Percentiles rank a stretch among this genome's conserved stretches.
Evolutionary conservation across 1,140 invertebrate species (phyloP).

Genomic region (Caenorhabditis latens): DNA sequence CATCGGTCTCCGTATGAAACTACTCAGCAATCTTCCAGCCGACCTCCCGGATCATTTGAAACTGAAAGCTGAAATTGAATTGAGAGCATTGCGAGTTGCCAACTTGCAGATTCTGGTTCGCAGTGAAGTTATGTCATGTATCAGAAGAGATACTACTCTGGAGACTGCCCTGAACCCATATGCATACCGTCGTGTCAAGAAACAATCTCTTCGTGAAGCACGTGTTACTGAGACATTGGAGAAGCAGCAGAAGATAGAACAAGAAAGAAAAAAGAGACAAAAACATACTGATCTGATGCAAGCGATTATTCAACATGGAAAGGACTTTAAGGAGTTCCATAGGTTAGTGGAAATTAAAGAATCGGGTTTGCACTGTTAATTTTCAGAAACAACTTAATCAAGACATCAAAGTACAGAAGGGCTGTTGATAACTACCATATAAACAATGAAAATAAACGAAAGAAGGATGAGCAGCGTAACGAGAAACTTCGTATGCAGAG

Average conservation of each 20-base stretch:
- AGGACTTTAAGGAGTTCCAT: conserved; percentile 87
- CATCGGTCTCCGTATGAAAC: conserved; percentile 79
- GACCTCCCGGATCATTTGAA: conserved; percentile 92
- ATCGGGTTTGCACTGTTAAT: too few species aligned
- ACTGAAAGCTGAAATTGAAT: conserved; percentile 92
- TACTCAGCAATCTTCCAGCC: conserved; percentile 83
- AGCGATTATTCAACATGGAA: conserved; percentile 90
- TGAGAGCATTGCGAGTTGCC: conserved; percentile 89
- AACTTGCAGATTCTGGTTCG: conserved; percentile 91
- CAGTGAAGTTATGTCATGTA: conserved; percentile 86
- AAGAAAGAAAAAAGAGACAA: conserved; percentile 92
- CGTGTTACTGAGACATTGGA: conserved; percentile 97
- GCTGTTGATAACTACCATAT: conserved; percentile 95
- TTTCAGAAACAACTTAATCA: conserved; percentile 84
- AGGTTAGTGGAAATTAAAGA: conserved; percentile 3
- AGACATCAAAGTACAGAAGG: conserved; percentile 92
- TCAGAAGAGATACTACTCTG: conserved; percentile 91
- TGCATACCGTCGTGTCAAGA: conserved; percentile 94
- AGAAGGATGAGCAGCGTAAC: conserved; percentile 97
- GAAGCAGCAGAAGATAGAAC: conserved; percentile 97
- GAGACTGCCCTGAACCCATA: conserved; percentile 97
- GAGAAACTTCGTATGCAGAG: conserved; percentile 98
- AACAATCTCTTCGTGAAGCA: conserved; percentile 93
- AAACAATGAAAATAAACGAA: conserved; percentile 97
- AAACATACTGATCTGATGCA: conserved; percentile 82